Evolutionary conservation across 2,888 invertebrate genomes (phyloP).

Genomic region (Mechanitis mazaeus): DNA sequence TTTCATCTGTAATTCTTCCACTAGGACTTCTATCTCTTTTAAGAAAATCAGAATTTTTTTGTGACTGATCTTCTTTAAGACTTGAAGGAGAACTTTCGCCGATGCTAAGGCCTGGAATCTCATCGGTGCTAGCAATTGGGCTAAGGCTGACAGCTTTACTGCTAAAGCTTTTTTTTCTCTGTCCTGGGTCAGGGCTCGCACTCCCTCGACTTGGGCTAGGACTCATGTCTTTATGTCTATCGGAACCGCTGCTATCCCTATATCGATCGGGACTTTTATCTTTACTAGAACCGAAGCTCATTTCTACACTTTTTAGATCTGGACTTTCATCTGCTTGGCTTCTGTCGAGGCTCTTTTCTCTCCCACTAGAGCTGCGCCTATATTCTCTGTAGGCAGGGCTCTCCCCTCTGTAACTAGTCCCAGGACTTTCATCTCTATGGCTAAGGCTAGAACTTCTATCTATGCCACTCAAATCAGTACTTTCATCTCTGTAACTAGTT

Average conservation of each 20-base stretch:
- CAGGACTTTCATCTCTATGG: slow-evolving; percentile 16
- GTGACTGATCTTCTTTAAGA: slow-evolving; percentile 9
- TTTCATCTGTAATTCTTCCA: slow-evolving; percentile 12
- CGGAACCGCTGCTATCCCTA: slow-evolving; percentile 1
- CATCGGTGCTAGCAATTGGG: slow-evolving; percentile 4
- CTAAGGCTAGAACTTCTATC: slow-evolving; percentile 15
- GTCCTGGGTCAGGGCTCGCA: background rate
- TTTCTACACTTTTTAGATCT: slow-evolving; percentile 7
- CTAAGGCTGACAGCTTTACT: slow-evolving; percentile 5
- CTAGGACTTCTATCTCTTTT: slow-evolving; percentile 16
- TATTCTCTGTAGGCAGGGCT: slow-evolving; percentile 12
- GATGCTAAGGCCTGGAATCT: slow-evolving; percentile 4
- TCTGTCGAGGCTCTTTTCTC: slow-evolving; percentile 9
- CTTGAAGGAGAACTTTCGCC: slow-evolving; percentile 5
- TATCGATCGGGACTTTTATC: slow-evolving; percentile 2
- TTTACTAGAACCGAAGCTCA: background rate
- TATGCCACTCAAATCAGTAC: slow-evolving; percentile 14
- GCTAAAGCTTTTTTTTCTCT: slow-evolving; percentile 2
- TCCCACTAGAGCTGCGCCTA: slow-evolving; percentile 9
- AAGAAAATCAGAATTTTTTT: slow-evolving; percentile 10
- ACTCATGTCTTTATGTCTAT: slow-evolving; percentile 2
- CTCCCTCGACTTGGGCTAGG: slow-evolving; percentile 4
- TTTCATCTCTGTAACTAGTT: slow-evolving; percentile 19
- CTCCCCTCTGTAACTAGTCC: slow-evolving; percentile 15
- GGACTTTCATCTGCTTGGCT: slow-evolving; percentile 12